phyloP scores from a whole-genome alignment of 2,888 invertebrate genomes.

The Harpalus rufipes region DNA sequence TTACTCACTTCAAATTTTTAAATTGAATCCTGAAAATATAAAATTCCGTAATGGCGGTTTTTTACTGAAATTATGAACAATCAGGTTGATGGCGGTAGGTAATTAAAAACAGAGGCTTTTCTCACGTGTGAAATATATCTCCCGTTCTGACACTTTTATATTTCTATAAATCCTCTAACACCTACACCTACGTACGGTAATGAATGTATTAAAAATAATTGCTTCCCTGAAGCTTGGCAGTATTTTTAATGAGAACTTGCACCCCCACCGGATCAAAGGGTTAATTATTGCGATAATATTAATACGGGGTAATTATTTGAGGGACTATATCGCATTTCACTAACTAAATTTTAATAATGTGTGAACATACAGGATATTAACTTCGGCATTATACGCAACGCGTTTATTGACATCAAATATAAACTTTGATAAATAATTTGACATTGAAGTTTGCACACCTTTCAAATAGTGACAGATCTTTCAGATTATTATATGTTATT shows the following conservation, averaged over 20 bases:
- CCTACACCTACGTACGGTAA: background rate
- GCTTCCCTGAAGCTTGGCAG: background rate
- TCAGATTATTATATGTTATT: too few relatives aligned
- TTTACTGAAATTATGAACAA: background rate
- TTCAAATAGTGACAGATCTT: too few relatives aligned
- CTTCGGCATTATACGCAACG: background rate
- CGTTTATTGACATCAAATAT: background rate
- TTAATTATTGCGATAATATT: constrained; percentile 43
- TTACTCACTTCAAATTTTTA: background rate
- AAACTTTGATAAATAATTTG: too few relatives aligned
- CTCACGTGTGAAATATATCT: background rate
- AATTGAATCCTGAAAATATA: background rate
- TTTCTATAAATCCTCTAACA: background rate
- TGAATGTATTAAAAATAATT: constrained; percentile 53
- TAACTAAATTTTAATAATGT: constrained; percentile 40
- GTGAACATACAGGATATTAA: constrained; percentile 9
- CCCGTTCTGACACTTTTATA: background rate
- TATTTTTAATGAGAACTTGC: background rate
- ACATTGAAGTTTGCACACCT: too few relatives aligned
- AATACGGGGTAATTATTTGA: constrained; percentile 33
- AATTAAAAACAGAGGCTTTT: constrained; percentile 3
- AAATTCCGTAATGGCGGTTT: background rate
- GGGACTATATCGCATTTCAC: constrained; percentile 31
- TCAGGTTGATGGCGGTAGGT: background rate
- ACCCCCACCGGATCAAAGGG: constrained; percentile 25